Base-by-base conservation (phyloP, 1,140 invertebrate genomes). In the Hesperophylax magnus region DNA sequence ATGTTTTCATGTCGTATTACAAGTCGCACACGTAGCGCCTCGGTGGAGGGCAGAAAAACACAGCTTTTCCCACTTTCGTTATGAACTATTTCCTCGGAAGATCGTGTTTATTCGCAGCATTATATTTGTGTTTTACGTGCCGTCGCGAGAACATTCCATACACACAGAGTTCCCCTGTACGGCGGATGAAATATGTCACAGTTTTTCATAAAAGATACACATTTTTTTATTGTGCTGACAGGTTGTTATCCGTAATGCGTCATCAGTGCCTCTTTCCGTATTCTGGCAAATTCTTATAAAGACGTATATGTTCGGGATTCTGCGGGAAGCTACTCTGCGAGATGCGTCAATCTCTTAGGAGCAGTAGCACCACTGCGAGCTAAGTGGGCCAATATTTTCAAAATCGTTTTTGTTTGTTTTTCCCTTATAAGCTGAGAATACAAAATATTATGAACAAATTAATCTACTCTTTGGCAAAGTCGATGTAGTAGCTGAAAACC, bases 121-220 rank as follows among this genome's bases (percentile, higher is more conserved):
- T 67, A 69, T 69, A 63, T 69, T 69, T 69, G 65, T 69, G 65
- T 69, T 69, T 63, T 69, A 52, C 65, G 65, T 69, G 65, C 65
- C 39, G 5, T 22, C 65, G 34, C 15, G 65, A n/a, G 65, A 39
- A 34, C 65, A 69, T 69, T 69, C 34, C 65, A 22, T n/a, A 69
- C 34, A 69, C 65, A 47, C 31, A 7, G 31, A 18, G 31, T 39
- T 69, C 34, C 3, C 65, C 3, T 34, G 31, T 39, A 69, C 31
- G 31, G 34, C 31, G 65, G 65, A 69, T 69, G 65, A 69, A 69
- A 69, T 69, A 39, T 69, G 34, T 69, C 65, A 69, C 31, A n/a
- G 31, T 69, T 69, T 69, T 69, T 69, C 65, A 69, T 69, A 69
- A 69, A 65, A 69, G 31, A 39, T 18, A 69, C 65, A 63, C 60